phyloP scores from a whole-genome alignment of 2,888 invertebrate species.

The Eugnorisma glareosa region DNA sequence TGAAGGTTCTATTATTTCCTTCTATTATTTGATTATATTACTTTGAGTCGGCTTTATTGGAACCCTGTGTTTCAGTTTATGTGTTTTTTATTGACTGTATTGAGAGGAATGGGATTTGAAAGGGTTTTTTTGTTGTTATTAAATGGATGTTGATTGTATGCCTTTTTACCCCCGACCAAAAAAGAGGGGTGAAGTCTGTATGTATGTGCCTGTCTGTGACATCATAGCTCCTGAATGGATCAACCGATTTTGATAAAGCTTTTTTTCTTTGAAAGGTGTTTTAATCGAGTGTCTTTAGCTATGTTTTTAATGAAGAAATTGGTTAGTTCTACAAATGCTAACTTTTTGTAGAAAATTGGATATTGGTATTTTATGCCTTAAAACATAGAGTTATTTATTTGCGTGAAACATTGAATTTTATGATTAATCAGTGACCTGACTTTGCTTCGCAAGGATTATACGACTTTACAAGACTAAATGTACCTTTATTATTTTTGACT shows the following conservation, averaged over 20 bases:
- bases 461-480: not conserved
- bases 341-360: not conserved
- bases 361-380: not conserved
- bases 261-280: no score
- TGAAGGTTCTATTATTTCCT: conserved; percentile 73
- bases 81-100: conserved; percentile 48
- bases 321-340: not conserved
- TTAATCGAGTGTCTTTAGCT: no score
- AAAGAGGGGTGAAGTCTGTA: no score
- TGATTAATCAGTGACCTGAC: not conserved
- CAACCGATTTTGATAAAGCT: no score
- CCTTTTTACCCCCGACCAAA: no score
- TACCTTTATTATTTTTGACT: not conserved
- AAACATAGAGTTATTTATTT: not conserved
- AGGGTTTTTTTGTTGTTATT: not conserved
- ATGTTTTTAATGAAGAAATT: not conserved
- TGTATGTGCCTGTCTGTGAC: no score
- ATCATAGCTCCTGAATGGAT: no score
- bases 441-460: not conserved
- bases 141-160: not conserved
- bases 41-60: conserved; percentile 57
- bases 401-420: not conserved
- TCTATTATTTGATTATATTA: conserved; percentile 76
- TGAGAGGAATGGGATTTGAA: conserved; percentile 4
- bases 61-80: conserved; percentile 44